Evolutionary conservation across 1,140 invertebrate species (phyloP), one percentile per base, ranked within the genome.

Genomic region (Cyphomyrmex costatus): DNA sequence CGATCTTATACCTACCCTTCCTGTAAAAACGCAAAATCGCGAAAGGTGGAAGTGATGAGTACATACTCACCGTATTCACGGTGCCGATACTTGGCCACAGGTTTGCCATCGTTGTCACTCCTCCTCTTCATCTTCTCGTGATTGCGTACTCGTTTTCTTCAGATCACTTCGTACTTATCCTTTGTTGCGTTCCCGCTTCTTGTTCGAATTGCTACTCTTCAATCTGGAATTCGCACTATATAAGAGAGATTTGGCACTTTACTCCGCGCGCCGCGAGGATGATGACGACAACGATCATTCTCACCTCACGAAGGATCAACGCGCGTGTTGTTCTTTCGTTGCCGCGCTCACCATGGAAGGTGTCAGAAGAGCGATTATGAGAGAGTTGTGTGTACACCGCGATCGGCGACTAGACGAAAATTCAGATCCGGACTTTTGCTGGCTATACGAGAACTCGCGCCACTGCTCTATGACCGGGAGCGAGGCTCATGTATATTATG

Each of bases 391-490:
- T 46, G 49, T 46, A 60, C 65, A 80, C 70, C 76, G 33, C 36
- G 65, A 87, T 84, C 85, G 78, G 65, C 79, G 66, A 85, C 33
- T 80, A 56, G 68, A 87, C 60, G 79, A 86, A 87, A 85, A 88
- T 91, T 83, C 85, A 89, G 73, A 76, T 91, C 79, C 77, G 63
- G 86, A 84, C 84, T 90, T 83, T 76, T 65, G 58, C 79, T 60
- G 86, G 82, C 82, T 90, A 88, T 83, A 85, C 77, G 74, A 86
- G 86, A 80, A 80, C 87, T 80, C 89, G 87, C 89, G 80, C 86
- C 89, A 71, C 85, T 88, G 93, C 89, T 94, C 94, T 94, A 94
- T 93, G 93, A 93, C 93, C 93, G 92, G 78, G 86, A 91, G 86
- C 89, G 90, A 91, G 85, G 87, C 91, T 92, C 88, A 83, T 89